A percentile compares a stretch with the other conserved stretches of the same genome.
These are phyloP conservation scores for Melanotaenia duboulayi DNA, from an alignment of 2,113 vertebrate genomes.

Conservation along the genomic window DNA sequence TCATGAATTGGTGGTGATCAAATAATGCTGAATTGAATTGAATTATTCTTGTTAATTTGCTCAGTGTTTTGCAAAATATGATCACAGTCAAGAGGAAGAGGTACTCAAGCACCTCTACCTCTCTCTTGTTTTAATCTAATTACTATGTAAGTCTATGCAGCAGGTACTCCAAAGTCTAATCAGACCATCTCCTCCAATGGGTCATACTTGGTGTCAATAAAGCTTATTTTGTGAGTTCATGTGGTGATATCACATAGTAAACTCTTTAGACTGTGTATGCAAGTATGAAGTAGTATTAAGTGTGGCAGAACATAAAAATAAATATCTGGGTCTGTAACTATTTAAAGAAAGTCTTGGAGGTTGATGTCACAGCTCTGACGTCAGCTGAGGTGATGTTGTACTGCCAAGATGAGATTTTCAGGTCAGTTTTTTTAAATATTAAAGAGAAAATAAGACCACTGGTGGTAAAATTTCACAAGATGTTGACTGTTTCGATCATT, in stretches of 20 bases:
- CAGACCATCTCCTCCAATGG: constrained; percentile 21
- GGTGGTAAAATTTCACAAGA: neutral
- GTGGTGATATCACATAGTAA: neutral
- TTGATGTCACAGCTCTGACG: constrained; percentile 13
- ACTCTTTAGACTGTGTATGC: neutral
- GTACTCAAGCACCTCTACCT: constrained; percentile 14
- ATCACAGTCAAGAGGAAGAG: constrained; percentile 2
- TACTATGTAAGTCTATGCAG: constrained; percentile 48
- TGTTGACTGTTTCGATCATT: neutral
- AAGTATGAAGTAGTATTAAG: neutral
- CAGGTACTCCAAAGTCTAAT: constrained; percentile 52
- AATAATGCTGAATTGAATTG: too few species aligned
- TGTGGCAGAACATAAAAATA: neutral
- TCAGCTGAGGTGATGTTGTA: constrained; percentile 10
- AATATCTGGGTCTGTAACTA: constrained; percentile 46
- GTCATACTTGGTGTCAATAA: constrained; percentile 27
- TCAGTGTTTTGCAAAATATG: constrained; percentile 22
- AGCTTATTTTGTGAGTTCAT: neutral
- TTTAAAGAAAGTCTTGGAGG: constrained; percentile 20
- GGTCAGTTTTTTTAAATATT: constrained; percentile 11
- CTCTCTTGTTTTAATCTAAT: constrained; percentile 20
- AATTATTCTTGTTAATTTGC: neutral
- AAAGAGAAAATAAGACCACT: neutral
- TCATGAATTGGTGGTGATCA: too few species aligned
- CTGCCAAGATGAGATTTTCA: constrained; percentile 2